phyloP scores from a whole-genome alignment of 2,888 invertebrate genomes.

The Camponotus fellah region DNA sequence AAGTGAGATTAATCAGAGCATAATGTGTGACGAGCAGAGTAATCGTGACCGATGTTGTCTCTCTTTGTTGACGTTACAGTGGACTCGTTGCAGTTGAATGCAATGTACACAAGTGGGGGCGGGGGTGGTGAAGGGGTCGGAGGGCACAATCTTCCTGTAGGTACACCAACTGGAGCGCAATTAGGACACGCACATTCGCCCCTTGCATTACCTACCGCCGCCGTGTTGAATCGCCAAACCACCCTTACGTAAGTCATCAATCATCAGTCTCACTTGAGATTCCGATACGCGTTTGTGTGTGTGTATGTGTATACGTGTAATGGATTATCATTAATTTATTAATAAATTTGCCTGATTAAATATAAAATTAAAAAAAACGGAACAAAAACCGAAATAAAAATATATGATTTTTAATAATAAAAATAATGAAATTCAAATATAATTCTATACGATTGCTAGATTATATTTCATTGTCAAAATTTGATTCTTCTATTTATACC shows the following conservation, averaged over 20 bases:
- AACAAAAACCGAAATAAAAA: background rate
- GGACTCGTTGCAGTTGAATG: slow-evolving; percentile 84
- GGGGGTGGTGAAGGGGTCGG: slow-evolving; percentile 79
- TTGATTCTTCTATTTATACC: background rate
- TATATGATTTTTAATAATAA: background rate
- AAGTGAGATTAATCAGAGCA: background rate
- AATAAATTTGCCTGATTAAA: background rate
- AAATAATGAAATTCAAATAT: background rate
- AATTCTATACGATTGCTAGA: background rate
- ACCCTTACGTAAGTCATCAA: slow-evolving; percentile 86
- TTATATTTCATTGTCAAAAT: background rate
- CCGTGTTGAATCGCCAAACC: slow-evolving; percentile 87
- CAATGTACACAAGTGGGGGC: slow-evolving; percentile 78
- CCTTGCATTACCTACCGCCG: slow-evolving; percentile 87
- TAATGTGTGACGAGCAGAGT: background rate
- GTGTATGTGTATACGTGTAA: no score
- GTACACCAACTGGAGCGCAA: slow-evolving; percentile 79
- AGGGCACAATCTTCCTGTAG: slow-evolving; percentile 79
- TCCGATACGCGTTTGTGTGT: background rate
- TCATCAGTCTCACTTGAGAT: slow-evolving; percentile 10
- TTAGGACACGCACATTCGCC: slow-evolving; percentile 84
- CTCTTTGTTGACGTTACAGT: slow-evolving; percentile 78
- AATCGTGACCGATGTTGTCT: slow-evolving; percentile 40
- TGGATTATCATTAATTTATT: background rate
- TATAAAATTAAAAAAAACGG: background rate